phyloP scores from a whole-genome alignment of 2,797 vertebrate species.

The Pseudomugil gertrudae region DNA sequence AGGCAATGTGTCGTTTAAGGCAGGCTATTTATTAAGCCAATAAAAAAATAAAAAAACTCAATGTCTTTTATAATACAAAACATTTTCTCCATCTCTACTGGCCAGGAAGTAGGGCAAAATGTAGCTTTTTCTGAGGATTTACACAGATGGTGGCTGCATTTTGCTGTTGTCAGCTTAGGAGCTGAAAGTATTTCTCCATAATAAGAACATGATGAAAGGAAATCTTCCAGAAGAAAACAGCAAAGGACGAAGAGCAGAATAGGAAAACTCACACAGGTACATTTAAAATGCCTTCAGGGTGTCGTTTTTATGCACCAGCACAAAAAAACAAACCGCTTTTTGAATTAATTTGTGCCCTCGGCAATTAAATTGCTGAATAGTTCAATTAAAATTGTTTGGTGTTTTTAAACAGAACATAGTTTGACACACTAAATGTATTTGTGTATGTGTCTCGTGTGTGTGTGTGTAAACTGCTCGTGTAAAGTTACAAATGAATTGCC shows the following conservation, averaged over 20 bases:
- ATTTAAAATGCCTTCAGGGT: too few species aligned
- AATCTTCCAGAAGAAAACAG: not conserved
- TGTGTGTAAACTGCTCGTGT: too few species aligned
- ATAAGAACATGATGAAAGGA: not conserved
- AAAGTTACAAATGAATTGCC: too few species aligned
- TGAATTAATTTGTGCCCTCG: too few species aligned
- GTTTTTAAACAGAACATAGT: too few species aligned
- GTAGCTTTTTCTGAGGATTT: not conserved
- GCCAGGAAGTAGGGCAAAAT: not conserved
- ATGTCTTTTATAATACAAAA: conserved; percentile 1
- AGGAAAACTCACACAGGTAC: not conserved
- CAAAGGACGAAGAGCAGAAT: not conserved
- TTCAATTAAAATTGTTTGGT: too few species aligned
- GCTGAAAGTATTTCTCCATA: not conserved
- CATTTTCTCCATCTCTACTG: not conserved
- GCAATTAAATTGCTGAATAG: too few species aligned
- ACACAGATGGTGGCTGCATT: not conserved
- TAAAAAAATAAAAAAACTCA: not conserved
- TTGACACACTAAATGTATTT: too few species aligned
- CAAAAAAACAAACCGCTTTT: too few species aligned
- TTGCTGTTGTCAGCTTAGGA: conserved; percentile 11
- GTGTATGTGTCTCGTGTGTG: too few species aligned
- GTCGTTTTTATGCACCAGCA: too few species aligned
- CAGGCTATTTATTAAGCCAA: conserved; percentile 9
- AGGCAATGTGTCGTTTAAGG: not conserved